These are phyloP conservation scores for Chrysemys picta DNA, from an alignment of 2,113 vertebrate species.

Conservation along the genomic window DNA sequence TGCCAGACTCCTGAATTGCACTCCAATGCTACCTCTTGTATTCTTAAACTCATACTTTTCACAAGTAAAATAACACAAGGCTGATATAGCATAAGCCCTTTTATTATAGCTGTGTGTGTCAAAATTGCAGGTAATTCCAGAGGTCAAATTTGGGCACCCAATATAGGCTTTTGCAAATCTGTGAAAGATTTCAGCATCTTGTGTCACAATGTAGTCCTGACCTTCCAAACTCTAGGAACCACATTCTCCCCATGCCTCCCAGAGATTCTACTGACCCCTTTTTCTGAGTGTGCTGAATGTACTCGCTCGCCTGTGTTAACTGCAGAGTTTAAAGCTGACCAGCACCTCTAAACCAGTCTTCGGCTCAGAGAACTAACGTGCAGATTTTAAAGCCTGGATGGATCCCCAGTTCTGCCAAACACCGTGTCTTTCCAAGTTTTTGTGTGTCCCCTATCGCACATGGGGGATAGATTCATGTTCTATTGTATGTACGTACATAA, in stretches of 20 bases:
- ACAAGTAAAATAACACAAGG: background rate
- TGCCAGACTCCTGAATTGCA: background rate
- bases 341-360: accelerated
- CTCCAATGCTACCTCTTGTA: background rate
- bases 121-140: background rate
- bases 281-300: background rate
- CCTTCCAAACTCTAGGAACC: background rate
- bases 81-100: background rate
- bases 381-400: background rate
- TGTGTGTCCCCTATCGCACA: background rate
- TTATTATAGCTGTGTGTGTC: background rate
- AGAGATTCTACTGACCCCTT: background rate
- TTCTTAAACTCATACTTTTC: background rate
- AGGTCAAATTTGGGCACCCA: accelerated
- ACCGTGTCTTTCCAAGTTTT: background rate
- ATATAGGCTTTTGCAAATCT: background rate
- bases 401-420: background rate
- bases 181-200: background rate
- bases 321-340: background rate
- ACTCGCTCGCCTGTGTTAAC: background rate
- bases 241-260: background rate
- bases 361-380: background rate
- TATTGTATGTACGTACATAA: background rate
- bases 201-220: background rate
- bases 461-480: accelerated